phyloP scores from a whole-genome alignment of 2,797 vertebrate species.

The Etheostoma nigrum region DNA sequence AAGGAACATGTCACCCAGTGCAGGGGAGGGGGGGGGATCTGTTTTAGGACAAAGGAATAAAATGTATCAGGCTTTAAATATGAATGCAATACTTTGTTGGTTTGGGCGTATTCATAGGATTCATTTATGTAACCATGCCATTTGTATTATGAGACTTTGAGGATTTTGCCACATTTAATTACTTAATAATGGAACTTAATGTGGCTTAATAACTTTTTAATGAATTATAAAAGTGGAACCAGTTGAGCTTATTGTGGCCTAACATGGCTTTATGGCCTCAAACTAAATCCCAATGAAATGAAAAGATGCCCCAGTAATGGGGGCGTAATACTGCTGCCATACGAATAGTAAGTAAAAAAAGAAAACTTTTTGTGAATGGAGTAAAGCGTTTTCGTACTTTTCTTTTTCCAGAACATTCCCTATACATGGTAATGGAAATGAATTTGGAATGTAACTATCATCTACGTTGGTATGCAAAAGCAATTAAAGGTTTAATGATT shows the following conservation, averaged over 20 bases:
- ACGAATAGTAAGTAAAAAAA: background rate
- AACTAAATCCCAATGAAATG: background rate
- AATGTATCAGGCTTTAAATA: background rate
- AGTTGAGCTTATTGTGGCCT: background rate
- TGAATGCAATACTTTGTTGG: background rate
- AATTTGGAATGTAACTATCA: background rate
- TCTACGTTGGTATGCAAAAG: slow-evolving; percentile 41
- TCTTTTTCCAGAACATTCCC: background rate
- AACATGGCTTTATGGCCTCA: background rate
- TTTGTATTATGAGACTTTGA: background rate
- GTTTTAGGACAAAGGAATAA: background rate
- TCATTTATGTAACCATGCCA: background rate
- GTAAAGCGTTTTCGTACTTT: background rate
- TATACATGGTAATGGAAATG: background rate
- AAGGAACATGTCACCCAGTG: background rate
- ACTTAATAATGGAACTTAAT: background rate
- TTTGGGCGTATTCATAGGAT: background rate
- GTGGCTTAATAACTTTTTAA: background rate
- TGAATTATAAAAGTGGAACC: slow-evolving; percentile 11
- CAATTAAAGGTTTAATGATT: background rate
- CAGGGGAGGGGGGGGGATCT: background rate
- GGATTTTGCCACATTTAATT: background rate
- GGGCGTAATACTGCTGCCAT: background rate
- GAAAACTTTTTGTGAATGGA: slow-evolving; percentile 9
- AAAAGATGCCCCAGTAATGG: background rate